Base-by-base conservation (phyloP, 2,113 vertebrate genomes). In the Psittacara wagleri region DNA sequence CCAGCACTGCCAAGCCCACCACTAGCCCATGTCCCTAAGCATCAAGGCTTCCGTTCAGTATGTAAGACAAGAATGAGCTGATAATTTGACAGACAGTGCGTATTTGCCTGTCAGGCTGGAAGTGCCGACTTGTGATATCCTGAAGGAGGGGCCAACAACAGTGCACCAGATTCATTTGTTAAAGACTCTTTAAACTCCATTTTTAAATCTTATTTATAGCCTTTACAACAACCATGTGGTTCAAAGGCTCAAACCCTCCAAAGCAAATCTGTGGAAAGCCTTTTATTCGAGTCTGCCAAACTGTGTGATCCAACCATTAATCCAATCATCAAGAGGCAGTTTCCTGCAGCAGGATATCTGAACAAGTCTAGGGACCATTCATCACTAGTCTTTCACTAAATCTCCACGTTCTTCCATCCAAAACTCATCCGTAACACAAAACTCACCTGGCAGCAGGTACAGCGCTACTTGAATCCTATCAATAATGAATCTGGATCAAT, bases 111-210 rank as follows among this genome's bases (percentile, higher is more conserved):
- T 89, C 73, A 78, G n/a, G 11, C 49, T 75, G 69, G 39, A 91
- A 68, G 83, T 23, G 77, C 66, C 57, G 88, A 95, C 69, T 94
- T 96, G 92, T 79, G 92, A 95, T 84, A 90, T 88, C 90, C 95
- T 92, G 83, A 68, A 86, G 83, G 66, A 94, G 66, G 46, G 74
- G 83, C 89, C 94, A 94, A 55, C 18, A 86, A 73, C 74, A 93
- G 27, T 22, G 49, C 61, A 80, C 80, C 80, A 84, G 67, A 81
- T 88, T 86, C 27, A 94, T 92, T 88, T 81, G 76, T 83, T 95
- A 82, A 89, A 62, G 66, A 22, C 68, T 48, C 39, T 48, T 94
- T 72, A 51, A 83, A 79, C 52, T 46, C 15, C 31, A 79, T 82
- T 64, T 84, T 41, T 0, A 44, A 10, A 6, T 28, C 27, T 76